Base-by-base conservation (phyloP, 2,797 vertebrate species). In the Picus viridis region DNA sequence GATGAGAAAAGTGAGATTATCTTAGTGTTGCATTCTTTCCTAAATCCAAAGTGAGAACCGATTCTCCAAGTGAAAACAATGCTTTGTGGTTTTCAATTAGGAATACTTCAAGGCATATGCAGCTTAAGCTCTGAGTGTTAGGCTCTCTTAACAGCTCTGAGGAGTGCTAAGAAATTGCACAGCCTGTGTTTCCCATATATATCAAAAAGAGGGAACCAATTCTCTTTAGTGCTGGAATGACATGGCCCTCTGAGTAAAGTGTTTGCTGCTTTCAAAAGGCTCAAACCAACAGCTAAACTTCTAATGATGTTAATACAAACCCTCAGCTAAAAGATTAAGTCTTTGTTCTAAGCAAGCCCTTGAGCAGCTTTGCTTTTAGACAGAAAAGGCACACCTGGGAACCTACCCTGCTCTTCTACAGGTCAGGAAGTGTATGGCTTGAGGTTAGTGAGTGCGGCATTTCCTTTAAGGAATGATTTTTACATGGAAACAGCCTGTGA, bases 1-100 rank as follows among this genome's bases (percentile, higher is more conserved):
- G 67, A 95, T 87, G 93, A 91, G 89, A 96, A 94, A 97, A 97
- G 92, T 90, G 86, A 96, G 90, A 96, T 88, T 95, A 92, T 86
- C 92, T 96, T 83, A 51, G 71, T 64, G 64, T 86, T 94, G 88
- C 84, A 90, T 89, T 86, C 74, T 96, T 96, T 91, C 78, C 85
- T 94, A 92, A 95, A 95, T 89, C 96, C 91, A 84, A 63, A 96
- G 45, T 9, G 71, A 72, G 76, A 96, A 91, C 77, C 83, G 87
- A 92, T 79, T 95, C 68, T 93, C 34, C 8, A 62, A 92, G 93
- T 79, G 82, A 96, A 96, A 96, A 90, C 83, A 96, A 90, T 32
- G 78, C 61, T 84, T 93, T 84, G 91, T 93, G 85, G 39, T 94
- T 96, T 92, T 91, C 81, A 96, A 92, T 90, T 95, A 95, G 92